These are phyloP conservation scores for Epinotia bilunana DNA, from an alignment of 2,888 invertebrate species.

Conservation along the genomic window DNA sequence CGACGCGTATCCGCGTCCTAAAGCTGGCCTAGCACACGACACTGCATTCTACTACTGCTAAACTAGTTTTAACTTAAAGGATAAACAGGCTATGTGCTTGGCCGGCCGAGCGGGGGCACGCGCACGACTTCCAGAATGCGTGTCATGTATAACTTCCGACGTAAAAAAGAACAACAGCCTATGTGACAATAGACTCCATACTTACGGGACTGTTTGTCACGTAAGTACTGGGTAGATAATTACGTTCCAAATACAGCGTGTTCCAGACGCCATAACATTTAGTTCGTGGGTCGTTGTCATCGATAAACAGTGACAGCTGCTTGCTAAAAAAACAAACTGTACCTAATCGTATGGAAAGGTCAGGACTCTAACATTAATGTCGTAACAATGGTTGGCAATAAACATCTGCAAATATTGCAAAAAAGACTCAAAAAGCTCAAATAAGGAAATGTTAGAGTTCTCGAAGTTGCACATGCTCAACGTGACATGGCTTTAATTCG, in stretches of 20 bases:
- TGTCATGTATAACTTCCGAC: constrained; percentile 55
- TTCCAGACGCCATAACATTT: constrained; percentile 47
- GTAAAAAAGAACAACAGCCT: constrained; percentile 8
- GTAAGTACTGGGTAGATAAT: constrained; percentile 52
- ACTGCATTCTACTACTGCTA: constrained; percentile 8
- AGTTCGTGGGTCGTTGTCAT: constrained; percentile 34
- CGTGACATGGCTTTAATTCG: too few relatives aligned
- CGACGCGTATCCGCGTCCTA: constrained; percentile 44
- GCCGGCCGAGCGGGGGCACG: constrained; percentile 52
- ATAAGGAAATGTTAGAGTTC: too few relatives aligned
- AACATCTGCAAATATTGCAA: neutral
- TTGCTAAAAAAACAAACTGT: constrained; percentile 38
- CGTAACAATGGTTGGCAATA: constrained; percentile 12
- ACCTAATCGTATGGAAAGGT: constrained; percentile 42
- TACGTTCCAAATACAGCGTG: constrained; percentile 60
- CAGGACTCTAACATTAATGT: constrained; percentile 26
- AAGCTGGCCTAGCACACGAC: constrained; percentile 21
- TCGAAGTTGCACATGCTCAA: too few relatives aligned
- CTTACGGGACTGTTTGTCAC: neutral
- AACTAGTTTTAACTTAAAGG: constrained; percentile 20
- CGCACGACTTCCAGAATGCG: constrained; percentile 70
- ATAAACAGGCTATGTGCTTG: constrained; percentile 31
- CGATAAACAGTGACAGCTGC: constrained; percentile 35
- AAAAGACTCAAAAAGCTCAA: neutral
- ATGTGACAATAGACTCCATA: neutral